These are phyloP conservation scores for Chelon labrosus DNA, from an alignment of 2,797 vertebrate genomes.

Conservation along the genomic window DNA sequence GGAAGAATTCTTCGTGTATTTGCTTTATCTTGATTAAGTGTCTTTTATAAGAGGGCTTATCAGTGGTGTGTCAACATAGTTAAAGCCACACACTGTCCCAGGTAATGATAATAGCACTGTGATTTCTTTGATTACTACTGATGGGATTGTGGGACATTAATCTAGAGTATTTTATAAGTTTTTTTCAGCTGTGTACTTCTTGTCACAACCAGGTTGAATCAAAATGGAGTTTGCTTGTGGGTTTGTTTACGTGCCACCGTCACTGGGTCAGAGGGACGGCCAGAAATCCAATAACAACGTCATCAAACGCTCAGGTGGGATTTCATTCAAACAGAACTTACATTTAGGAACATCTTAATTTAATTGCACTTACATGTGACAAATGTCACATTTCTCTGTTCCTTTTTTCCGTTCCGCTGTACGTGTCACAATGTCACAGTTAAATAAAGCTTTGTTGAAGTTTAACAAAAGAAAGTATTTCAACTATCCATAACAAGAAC, in stretches of 20 bases:
- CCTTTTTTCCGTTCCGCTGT: background rate
- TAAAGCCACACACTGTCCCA: background rate
- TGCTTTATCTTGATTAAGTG: background rate
- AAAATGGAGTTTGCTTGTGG: slow-evolving; percentile 82
- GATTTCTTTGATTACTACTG: slow-evolving; percentile 6
- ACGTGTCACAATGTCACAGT: background rate
- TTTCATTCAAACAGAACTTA: background rate
- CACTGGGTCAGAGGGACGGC: slow-evolving; percentile 42
- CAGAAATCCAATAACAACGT: slow-evolving; percentile 10
- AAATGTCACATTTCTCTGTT: background rate
- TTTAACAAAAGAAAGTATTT: slow-evolving; percentile 13
- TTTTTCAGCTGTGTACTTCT: background rate
- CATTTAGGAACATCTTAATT: background rate
- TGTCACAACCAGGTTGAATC: slow-evolving; percentile 25
- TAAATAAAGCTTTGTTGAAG: background rate
- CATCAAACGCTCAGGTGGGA: slow-evolving; percentile 77
- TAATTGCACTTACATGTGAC: background rate
- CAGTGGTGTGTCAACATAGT: background rate
- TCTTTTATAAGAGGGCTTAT: background rate
- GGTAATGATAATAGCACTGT: background rate
- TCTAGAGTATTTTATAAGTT: background rate
- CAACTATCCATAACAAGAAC: background rate
- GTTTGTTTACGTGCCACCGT: slow-evolving; percentile 76
- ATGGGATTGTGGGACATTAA: background rate
- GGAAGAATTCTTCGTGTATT: background rate